Conservation (phyloP, 2,797 vertebrate species). For the Lycodopsis pacificus region DNA sequence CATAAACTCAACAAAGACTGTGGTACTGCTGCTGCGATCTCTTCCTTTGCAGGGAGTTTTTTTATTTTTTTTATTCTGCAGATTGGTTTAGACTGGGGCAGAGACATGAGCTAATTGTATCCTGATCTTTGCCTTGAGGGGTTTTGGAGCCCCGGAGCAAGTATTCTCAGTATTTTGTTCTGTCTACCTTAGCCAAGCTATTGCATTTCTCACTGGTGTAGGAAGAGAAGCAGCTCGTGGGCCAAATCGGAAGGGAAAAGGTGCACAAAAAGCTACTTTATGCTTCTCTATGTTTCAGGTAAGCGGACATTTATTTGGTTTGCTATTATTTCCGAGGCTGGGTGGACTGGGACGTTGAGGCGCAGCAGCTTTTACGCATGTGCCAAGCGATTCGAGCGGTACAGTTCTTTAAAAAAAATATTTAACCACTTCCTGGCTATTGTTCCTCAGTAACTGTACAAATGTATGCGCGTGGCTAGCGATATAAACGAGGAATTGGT, state of each 20-base stretch:
- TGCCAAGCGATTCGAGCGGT: slow-evolving; percentile 90
- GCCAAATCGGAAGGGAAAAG: slow-evolving; percentile 84
- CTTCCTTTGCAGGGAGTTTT: slow-evolving; percentile 89
- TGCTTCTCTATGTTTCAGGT: slow-evolving; percentile 93
- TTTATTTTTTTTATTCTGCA: slow-evolving; percentile 83
- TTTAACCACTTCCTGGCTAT: slow-evolving; percentile 86
- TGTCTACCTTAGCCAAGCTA: slow-evolving; percentile 99
- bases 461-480: slow-evolving; percentile 42
- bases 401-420: slow-evolving; percentile 79
- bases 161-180: slow-evolving; percentile 98
- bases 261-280: slow-evolving; percentile 80
- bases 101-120: slow-evolving; percentile 99
- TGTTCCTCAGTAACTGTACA: slow-evolving; percentile 66
- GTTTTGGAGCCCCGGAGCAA: slow-evolving; percentile 98
- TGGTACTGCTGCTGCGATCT: slow-evolving; percentile 87
- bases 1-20: slow-evolving; percentile 85
- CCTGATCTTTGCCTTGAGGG: slow-evolving; percentile 99
- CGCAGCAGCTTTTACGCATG: slow-evolving; percentile 97
- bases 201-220: slow-evolving; percentile 98
- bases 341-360: slow-evolving; percentile 90
- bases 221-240: slow-evolving; percentile 94
- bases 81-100: slow-evolving; percentile 96
- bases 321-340: slow-evolving; percentile 89
- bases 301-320: slow-evolving; percentile 90
- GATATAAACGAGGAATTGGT: neutral